Evolutionary conservation across 2,888 invertebrate genomes (phyloP).

Genomic region (Chromoteleia sp.): DNA sequence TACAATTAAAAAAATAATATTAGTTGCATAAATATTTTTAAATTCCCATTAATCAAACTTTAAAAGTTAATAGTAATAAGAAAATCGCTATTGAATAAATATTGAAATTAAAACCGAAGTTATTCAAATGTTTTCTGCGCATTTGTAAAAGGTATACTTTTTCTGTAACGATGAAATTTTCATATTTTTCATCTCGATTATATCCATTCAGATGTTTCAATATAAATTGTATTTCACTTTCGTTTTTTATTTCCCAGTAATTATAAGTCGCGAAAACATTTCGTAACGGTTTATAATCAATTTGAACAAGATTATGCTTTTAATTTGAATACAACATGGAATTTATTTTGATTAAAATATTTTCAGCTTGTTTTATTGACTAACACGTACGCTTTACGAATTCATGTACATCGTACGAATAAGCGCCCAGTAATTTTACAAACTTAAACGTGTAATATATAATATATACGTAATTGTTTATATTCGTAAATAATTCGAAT

Average conservation of each 20-base stretch:
- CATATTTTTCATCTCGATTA: neutral
- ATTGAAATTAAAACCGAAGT: too few relatives aligned
- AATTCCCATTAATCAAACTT: too few relatives aligned
- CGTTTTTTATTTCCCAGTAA: constrained; percentile 1
- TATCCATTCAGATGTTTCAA: neutral
- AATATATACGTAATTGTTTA: constrained; percentile 1
- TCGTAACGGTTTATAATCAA: constrained; percentile 3
- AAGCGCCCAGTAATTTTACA: constrained; percentile 15
- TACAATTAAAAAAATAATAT: too few relatives aligned
- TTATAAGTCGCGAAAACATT: constrained; percentile 22
- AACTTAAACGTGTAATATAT: neutral
- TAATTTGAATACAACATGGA: constrained; percentile 8
- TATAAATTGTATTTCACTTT: constrained; percentile 1
- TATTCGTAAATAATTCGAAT: constrained; percentile 3
- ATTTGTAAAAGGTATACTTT: too few relatives aligned
- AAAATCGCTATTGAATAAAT: too few relatives aligned
- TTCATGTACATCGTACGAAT: neutral
- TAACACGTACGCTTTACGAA: neutral
- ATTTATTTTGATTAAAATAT: constrained; percentile 24
- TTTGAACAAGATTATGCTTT: constrained; percentile 4
- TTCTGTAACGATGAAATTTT: too few relatives aligned
- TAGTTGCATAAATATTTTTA: too few relatives aligned
- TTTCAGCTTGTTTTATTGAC: constrained; percentile 8
- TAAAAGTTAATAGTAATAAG: too few relatives aligned
- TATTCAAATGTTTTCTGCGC: too few relatives aligned